Evolutionary conservation across 2,113 vertebrate genomes (phyloP), one percentile per base, ranked within the genome.

Genomic region (Hepsetus odoe): DNA sequence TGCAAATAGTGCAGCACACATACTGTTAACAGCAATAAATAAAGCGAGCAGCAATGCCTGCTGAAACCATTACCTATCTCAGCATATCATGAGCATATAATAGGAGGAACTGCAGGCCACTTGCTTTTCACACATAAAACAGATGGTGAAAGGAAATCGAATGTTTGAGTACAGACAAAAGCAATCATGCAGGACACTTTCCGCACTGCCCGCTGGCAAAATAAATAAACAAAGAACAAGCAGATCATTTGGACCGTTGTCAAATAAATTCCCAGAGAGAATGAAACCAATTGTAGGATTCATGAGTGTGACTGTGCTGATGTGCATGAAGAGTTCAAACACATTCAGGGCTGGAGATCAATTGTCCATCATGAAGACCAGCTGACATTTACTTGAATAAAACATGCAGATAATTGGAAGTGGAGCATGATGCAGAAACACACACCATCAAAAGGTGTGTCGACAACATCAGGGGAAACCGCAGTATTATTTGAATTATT

Each of bases 401-500:
- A 65, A 38, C 32, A 68, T 0, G 2, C 16, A 5, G 10, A 35
- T n/a, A 26, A 26, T 5, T 28, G 58, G 20, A 5, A 61, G 12
- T 42, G 5, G 49, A 38, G 51, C 22, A 83, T 79, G 69, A 80
- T 69, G 73, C 76, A 16, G 16, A 75, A 28, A 62, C 38, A 30
- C 53, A 49, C 76, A 82, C 66, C 64, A 26, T 22, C 1, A 2
- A 30, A 22, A 61, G 51, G 65, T 77, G 53, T 69, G n/a, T 33
- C 77, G 84, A 83, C 58, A 70, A 35, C 59, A 30, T 80, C 55
- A 56, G 62, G 22, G 80, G 83, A 76, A 10, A 40, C 18, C 32
- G 22, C 28, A 4, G 33, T 22, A 16, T 53, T 18, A 30, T 69
- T 72, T 26, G 72, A 87, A 85, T 84, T 75, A 87, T 77, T 77